Conservation (phyloP, 2,113 vertebrate species). For the Leucoraja erinaceus region DNA sequence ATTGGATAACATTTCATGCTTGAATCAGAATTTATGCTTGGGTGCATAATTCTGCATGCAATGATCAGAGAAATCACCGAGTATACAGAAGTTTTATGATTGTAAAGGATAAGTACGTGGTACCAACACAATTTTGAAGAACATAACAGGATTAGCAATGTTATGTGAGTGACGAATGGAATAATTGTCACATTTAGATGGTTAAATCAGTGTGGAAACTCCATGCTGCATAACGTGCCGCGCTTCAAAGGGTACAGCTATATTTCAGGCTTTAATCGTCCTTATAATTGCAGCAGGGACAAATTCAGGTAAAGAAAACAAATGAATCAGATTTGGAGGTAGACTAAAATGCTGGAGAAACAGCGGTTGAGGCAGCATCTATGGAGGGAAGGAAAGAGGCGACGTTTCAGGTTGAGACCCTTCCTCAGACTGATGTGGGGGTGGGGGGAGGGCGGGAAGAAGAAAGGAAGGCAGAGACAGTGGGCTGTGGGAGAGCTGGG, state of each 20-base stretch:
- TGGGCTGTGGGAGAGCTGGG: too few relatives aligned
- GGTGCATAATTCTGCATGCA: conserved; percentile 26
- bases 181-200: conserved; percentile 28
- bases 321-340: not conserved
- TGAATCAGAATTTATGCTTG: conserved; percentile 31
- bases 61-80: not conserved
- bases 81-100: not conserved
- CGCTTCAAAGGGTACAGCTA: not conserved
- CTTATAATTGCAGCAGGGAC: conserved; percentile 23
- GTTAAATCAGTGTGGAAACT: conserved; percentile 13
- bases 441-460: too few relatives aligned
- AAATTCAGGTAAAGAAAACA: not conserved
- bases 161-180: conserved; percentile 1
- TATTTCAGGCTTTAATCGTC: conserved; percentile 12
- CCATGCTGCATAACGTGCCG: not conserved
- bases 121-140: not conserved
- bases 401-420: too few relatives aligned
- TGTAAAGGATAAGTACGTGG: conserved; percentile 1
- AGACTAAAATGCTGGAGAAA: too few relatives aligned
- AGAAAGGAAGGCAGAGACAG: too few relatives aligned
- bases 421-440: too few relatives aligned
- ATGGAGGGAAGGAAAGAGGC: too few relatives aligned
- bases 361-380: too few relatives aligned
- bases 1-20: conserved; percentile 37
- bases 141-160: conserved; percentile 39